phyloP scores from a whole-genome alignment of 1,140 invertebrate species.

The Trachelipus rathkii region DNA sequence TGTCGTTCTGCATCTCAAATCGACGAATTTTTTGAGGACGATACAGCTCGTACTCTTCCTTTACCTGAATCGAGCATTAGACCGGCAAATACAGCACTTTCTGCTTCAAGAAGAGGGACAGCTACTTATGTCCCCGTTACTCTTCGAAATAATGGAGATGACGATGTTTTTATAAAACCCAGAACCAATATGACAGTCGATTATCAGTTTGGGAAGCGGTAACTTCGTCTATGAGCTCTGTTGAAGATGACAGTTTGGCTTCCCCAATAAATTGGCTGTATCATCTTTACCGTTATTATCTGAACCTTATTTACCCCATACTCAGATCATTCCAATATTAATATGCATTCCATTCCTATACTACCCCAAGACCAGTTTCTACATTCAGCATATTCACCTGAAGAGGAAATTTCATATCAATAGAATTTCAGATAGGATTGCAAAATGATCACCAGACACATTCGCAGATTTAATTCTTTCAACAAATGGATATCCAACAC shows the following conservation, averaged over 20 bases:
- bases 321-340: neutral
- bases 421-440: too few species aligned
- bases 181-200: slow-evolving; percentile 28
- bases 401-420: too few species aligned
- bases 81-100: neutral
- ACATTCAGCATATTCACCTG: too few species aligned
- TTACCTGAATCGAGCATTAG: neutral
- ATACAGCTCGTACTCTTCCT: neutral
- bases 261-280: neutral
- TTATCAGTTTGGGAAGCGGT: slow-evolving; percentile 78
- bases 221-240: slow-evolving; percentile 77
- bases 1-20: slow-evolving; percentile 61
- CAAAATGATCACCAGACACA: too few species aligned
- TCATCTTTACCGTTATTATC: neutral
- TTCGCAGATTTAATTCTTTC: too few species aligned
- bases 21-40: slow-evolving; percentile 64
- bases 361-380: too few species aligned
- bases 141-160: slow-evolving; percentile 20
- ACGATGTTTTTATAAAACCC: slow-evolving; percentile 40
- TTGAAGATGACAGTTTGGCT: slow-evolving; percentile 75
- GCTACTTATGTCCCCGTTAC: slow-evolving; percentile 30
- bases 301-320: neutral
- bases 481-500: too few species aligned
- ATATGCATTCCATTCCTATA: too few species aligned
- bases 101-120: slow-evolving; percentile 13